Conservation (phyloP, 2,113 vertebrate species). For the Aix galericulata region DNA sequence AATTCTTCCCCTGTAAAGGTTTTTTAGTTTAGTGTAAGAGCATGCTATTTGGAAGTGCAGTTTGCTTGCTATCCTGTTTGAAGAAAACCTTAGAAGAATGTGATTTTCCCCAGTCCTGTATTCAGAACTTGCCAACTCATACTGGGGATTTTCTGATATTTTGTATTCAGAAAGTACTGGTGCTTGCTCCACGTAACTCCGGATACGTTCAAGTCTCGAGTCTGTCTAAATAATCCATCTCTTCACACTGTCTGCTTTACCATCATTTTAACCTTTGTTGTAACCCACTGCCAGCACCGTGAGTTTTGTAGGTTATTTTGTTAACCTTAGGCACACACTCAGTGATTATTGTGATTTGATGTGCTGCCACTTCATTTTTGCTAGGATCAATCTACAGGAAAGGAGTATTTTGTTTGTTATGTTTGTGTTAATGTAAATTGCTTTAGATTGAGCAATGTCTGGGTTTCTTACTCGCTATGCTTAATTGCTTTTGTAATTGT, state of each 20-base stretch:
- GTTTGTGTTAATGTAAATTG: conserved; percentile 34
- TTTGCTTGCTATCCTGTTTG: not conserved
- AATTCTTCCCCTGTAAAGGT: not conserved
- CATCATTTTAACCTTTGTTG: not conserved
- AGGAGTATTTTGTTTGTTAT: not conserved
- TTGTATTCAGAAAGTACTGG: not conserved
- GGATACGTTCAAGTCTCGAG: not conserved
- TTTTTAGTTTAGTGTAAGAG: not conserved
- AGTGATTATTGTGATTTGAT: not conserved
- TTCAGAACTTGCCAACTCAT: not conserved
- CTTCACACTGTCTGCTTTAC: not conserved
- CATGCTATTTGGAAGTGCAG: not conserved
- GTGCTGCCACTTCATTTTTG: conserved; percentile 2
- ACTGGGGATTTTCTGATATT: not conserved
- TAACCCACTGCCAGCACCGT: not conserved
- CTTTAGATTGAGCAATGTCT: not conserved
- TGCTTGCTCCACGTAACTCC: not conserved
- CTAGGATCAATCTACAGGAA: not conserved
- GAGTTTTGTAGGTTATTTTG: conserved; percentile 9
- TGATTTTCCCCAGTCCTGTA: not conserved
- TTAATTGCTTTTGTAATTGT: conserved; percentile 44
- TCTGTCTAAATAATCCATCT: not conserved
- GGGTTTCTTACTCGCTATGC: conserved; percentile 5
- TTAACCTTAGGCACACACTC: not conserved
- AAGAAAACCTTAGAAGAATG: not conserved